Base-by-base conservation (phyloP, 2,113 vertebrate genomes). In the Plotosus lineatus region DNA sequence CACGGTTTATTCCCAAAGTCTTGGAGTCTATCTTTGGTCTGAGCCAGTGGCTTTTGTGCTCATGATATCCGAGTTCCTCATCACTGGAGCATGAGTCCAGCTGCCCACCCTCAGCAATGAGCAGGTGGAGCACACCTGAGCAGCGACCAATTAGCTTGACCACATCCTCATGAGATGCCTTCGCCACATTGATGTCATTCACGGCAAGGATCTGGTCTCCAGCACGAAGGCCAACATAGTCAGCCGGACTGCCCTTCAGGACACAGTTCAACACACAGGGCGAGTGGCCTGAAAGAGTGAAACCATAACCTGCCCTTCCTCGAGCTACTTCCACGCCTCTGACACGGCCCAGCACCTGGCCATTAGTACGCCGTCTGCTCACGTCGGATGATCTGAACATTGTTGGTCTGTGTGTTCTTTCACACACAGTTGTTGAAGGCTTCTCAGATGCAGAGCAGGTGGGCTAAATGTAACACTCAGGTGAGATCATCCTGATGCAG, bases 111-210 rank as follows among this genome's bases (percentile, higher is more conserved):
- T 97, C 96, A 0, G 93, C 92, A 1, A 98, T 91, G 56, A 97
- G 94, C 88, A 99, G 93, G 80, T 92, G 96, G 74, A 99, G 85
- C 66, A 98, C 94, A 0, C 97, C 98, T 0, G 97, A 92, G 88
- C 98, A 99, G 36, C 96, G 95, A 63, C 98, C 98, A 1, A 99
- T 96, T 23, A 99, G 88, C 80, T 99, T 98, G 68, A 99, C 97
- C 4, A 99, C 98, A n/a, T 99, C 98, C 87, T 99, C 98, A 0
- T 98, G 97, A 1, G 96, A 98, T 0, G 97, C 98, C 79, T 94
- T 96, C 73, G 93, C 96, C 86, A 99, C 97, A 0, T 95, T 97
- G 81, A 97, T 98, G 78, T 98, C 97, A 3, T 99, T 99, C 77
- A 99, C 92, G 0, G 94, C 94, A 36, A 98, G 91, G 81, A 99